These are phyloP conservation scores for Dromococcyx pavoninus DNA, from an alignment of 2,797 vertebrate species.

Conservation along the genomic window DNA sequence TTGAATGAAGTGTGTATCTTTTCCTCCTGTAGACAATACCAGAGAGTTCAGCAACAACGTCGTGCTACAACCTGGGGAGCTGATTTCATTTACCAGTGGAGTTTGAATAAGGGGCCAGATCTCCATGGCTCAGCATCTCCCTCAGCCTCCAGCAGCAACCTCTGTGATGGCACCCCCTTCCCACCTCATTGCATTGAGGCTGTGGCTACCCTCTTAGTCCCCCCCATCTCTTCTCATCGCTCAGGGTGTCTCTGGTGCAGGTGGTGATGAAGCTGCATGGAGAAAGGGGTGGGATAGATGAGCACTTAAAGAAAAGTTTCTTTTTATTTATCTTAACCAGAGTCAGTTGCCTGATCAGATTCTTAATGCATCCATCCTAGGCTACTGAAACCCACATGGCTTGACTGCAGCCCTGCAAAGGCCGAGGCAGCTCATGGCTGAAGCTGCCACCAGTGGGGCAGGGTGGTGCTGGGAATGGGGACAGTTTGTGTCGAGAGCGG, in stretches of 20 bases:
- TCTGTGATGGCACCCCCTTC: background rate
- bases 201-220: background rate
- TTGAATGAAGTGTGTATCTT: background rate
- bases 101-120: background rate
- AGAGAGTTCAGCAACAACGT: background rate
- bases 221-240: background rate
- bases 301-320: background rate
- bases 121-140: background rate
- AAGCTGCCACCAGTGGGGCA: background rate
- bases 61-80: background rate
- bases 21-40: background rate
- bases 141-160: background rate
- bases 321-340: background rate
- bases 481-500: background rate
- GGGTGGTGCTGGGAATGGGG: background rate
- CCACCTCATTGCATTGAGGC: background rate
- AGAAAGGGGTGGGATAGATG: background rate
- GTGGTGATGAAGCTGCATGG: background rate
- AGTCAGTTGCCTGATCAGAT: background rate
- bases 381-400: background rate
- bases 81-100: background rate
- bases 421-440: background rate
- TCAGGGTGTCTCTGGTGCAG: background rate
- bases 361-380: background rate
- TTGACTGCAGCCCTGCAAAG: background rate